Conservation (phyloP, 64 coral and sea anemone species). For the Trachythela sp. region DNA sequence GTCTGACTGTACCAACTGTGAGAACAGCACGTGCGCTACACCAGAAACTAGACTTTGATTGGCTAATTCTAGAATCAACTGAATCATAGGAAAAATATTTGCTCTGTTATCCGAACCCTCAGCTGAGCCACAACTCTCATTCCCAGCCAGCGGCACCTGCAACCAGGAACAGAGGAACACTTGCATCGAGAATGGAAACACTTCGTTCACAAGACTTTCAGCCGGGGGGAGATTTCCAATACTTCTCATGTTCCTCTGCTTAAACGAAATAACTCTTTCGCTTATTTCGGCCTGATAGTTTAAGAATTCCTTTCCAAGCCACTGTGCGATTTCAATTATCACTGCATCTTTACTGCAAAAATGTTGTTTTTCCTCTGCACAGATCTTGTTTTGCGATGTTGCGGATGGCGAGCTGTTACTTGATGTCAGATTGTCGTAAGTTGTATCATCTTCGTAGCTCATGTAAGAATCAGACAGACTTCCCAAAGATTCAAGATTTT, state of each 20-base stretch:
- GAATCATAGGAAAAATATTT: constrained; percentile 54
- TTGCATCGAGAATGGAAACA: constrained; percentile 71
- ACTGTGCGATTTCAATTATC: constrained; percentile 47
- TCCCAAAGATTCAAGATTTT: background rate
- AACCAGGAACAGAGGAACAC: constrained; percentile 69
- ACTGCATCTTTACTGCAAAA: constrained; percentile 5
- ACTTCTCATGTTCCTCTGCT: constrained; percentile 67
- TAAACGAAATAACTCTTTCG: constrained; percentile 65
- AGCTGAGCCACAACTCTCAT: background rate
- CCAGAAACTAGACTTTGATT: constrained; percentile 89
- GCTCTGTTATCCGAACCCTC: constrained; percentile 2
- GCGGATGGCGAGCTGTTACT: background rate
- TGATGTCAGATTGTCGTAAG: too few species aligned
- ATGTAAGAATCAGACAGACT: too few species aligned
- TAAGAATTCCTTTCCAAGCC: constrained; percentile 65
- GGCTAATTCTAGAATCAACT: constrained; percentile 77
- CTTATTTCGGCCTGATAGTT: constrained; percentile 44
- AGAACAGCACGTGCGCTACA: constrained; percentile 90
- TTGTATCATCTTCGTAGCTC: too few species aligned
- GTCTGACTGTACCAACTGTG: constrained; percentile 65
- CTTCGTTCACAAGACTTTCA: constrained; percentile 53
- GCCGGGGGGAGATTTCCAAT: constrained; percentile 76
- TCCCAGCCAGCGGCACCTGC: background rate
- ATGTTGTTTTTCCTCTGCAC: background rate
- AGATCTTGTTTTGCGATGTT: background rate